Base-by-base conservation (phyloP, 2,888 invertebrate genomes). In the Caenorhabditis sp. region DNA sequence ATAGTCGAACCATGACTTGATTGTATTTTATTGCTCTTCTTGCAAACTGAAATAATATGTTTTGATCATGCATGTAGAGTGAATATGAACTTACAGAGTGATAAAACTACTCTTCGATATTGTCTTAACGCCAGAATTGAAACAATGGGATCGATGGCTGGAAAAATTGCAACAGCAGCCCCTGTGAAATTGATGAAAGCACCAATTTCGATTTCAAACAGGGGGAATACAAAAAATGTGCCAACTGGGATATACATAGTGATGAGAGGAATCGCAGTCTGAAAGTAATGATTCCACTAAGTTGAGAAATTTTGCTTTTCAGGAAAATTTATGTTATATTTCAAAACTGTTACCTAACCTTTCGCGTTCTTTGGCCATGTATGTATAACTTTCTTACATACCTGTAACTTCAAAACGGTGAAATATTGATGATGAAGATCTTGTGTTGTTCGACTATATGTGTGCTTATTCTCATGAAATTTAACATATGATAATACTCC, bases 241-340 rank as follows among this genome's bases (percentile, higher is more conserved):
- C 69, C 69, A n/a, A 57, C 69, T 23, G 69, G 69, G 0, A 58
- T n/a, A 24, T 65, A 69, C 69, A 69, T 69, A 0, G 69, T 64
- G 0, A 69, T 1, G 0, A 58, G 8, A 21, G 69, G 64, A 8
- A 65, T 57, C 8, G 61, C 51, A 19, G 69, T 69, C 69, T 69
- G 57, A 43, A 69, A 58, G 17, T n/a, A n/a, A n/a, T n/a, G n/a
- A n/a, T n/a, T n/a, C n/a, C n/a, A n/a, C n/a, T n/a, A n/a, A n/a
- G n/a, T n/a, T n/a, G n/a, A n/a, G n/a, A n/a, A n/a, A n/a, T 36
- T 36, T 36, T 36, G 36, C 12, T 36, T 36, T n/a, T n/a, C n/a
- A n/a, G n/a, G n/a, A n/a, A n/a, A n/a, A n/a, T n/a, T n/a, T n/a
- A n/a, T n/a, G n/a, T n/a, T n/a, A n/a, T n/a, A n/a, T n/a, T n/a